Evolutionary conservation across 2,113 vertebrate genomes (phyloP).

Genomic region (Austrofundulus limnaeus): DNA sequence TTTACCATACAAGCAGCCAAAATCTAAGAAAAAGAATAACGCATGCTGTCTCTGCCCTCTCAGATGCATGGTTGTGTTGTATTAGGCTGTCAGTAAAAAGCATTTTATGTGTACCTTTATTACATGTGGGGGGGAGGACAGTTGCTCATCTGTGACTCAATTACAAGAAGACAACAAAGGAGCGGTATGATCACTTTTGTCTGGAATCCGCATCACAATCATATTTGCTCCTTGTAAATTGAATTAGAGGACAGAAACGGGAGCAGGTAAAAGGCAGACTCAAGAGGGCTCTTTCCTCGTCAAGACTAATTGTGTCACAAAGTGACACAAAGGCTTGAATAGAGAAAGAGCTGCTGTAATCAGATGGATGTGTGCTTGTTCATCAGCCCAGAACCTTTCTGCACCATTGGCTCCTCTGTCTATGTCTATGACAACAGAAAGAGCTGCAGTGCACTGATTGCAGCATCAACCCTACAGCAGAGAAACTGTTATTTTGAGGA

Average conservation of each 20-base stretch:
- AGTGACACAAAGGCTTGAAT: conserved; percentile 63
- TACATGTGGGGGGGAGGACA: conserved; percentile 34
- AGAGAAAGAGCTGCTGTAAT: conserved; percentile 53
- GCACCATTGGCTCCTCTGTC: conserved; percentile 50
- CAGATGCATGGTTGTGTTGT: conserved; percentile 16
- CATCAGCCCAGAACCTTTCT: conserved; percentile 64
- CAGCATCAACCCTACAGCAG: conserved; percentile 24
- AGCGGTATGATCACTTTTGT: conserved; percentile 52
- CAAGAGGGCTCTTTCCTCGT: conserved; percentile 61
- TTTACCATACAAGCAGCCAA: too few species aligned
- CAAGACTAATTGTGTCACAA: conserved; percentile 70
- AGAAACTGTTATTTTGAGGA: conserved; percentile 26
- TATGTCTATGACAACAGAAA: conserved; percentile 42
- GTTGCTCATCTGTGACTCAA: conserved; percentile 67
- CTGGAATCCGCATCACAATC: conserved; percentile 68
- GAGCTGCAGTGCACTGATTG: conserved; percentile 44
- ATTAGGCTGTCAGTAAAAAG: conserved; percentile 18
- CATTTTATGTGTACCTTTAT: conserved; percentile 56
- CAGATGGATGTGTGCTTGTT: conserved; percentile 63
- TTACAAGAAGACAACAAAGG: conserved; percentile 68
- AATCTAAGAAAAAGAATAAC: not conserved
- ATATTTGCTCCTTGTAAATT: conserved; percentile 69
- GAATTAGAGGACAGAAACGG: conserved; percentile 63
- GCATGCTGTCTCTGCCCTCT: not conserved
- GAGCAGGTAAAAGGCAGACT: conserved; percentile 65